phyloP scores from a whole-genome alignment of 2,113 vertebrate species.

The Cepphus grylle region DNA sequence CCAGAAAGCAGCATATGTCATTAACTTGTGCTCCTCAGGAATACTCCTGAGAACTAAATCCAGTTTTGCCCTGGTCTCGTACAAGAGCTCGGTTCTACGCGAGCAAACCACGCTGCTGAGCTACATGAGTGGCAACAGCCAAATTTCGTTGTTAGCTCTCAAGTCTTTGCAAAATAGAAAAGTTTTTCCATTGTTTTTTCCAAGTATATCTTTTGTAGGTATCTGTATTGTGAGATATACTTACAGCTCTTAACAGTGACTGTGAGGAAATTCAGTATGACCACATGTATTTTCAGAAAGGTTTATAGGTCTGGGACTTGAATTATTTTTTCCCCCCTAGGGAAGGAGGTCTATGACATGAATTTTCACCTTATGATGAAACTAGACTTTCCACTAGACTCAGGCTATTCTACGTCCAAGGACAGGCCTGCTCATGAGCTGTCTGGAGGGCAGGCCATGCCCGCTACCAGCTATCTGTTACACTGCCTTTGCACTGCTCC shows the following conservation, averaged over 20 bases:
- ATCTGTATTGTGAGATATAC: not conserved
- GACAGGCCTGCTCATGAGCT: not conserved
- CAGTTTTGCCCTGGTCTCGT: not conserved
- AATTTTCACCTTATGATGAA: not conserved
- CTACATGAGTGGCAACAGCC: not conserved
- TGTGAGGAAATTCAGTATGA: not conserved
- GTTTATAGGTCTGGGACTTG: not conserved
- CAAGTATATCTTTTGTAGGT: not conserved
- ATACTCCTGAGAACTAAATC: not conserved
- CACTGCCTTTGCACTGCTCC: not conserved
- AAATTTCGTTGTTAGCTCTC: not conserved
- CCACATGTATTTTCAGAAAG: not conserved
- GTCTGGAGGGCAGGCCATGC: not conserved
- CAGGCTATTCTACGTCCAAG: not conserved
- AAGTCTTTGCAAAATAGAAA: not conserved
- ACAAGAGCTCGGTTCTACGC: not conserved
- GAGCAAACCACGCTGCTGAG: not conserved
- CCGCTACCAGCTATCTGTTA: not conserved
- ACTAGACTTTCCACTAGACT: not conserved
- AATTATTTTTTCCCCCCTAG: not conserved
- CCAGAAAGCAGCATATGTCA: not conserved
- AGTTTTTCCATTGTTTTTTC: not conserved
- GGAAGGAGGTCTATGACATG: not conserved
- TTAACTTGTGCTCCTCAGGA: not conserved
- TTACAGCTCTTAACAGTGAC: not conserved